A percentile compares a stretch with the other conserved stretches of the same genome.
Evolutionary conservation across 2,113 vertebrate genomes (phyloP).

Genomic region (Scolopax mira): DNA sequence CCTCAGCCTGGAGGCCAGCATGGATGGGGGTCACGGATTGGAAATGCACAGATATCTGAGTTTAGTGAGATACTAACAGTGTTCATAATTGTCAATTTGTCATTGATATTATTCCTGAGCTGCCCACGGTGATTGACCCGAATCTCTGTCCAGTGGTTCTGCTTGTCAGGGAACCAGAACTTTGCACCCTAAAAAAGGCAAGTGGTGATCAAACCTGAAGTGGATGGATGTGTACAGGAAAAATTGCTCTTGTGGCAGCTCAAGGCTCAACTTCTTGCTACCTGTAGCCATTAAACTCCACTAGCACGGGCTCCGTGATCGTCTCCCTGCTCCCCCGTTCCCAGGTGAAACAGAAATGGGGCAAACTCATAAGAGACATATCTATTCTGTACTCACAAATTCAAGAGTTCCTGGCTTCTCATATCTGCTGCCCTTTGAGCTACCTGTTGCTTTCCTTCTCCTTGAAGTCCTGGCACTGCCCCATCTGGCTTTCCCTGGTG

Average conservation of each 20-base stretch:
- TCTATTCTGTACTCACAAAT: neutral
- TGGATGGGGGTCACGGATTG: neutral
- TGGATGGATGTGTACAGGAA: neutral
- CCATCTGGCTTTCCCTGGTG: neutral
- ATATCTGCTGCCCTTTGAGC: neutral
- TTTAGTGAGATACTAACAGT: neutral
- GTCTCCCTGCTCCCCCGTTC: neutral
- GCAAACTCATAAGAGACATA: neutral
- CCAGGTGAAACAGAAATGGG: neutral
- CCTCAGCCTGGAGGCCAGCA: neutral
- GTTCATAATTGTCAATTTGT: neutral
- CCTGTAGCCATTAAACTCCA: neutral
- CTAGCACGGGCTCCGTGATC: fast-evolving
- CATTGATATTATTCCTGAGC: neutral
- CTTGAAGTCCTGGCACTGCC: neutral
- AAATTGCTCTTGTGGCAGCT: neutral
- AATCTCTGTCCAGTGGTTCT: neutral
- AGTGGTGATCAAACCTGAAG: neutral
- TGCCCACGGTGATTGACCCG: neutral
- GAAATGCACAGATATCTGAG: neutral
- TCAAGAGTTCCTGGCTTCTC: neutral
- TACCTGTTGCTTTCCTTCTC: slow-evolving; percentile 2
- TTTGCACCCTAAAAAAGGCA: neutral
- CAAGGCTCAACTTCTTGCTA: neutral
- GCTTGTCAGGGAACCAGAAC: neutral